Conservation (phyloP, 2,797 vertebrate genomes). For the Morelia viridis region DNA sequence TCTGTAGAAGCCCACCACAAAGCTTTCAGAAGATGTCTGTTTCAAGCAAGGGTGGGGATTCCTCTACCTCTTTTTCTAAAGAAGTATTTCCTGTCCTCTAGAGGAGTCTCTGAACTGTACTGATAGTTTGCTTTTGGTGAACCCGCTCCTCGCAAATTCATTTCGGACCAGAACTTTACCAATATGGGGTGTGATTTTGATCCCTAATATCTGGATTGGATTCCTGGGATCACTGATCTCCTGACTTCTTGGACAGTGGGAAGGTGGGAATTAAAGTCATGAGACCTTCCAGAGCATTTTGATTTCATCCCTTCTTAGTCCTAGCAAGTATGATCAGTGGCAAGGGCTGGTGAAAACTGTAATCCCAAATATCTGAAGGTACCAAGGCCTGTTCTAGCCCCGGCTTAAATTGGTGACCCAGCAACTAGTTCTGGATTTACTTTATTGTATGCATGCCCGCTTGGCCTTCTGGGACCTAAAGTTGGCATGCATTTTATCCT, state of each 20-base stretch:
- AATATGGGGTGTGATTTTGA: not conserved
- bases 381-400: not conserved
- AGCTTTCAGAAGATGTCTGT: not conserved
- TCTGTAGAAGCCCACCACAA: slow-evolving; percentile 3
- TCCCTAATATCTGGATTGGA: not conserved
- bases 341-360: not conserved
- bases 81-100: not conserved
- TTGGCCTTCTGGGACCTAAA: not conserved
- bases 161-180: not conserved
- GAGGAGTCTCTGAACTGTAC: not conserved
- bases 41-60: not conserved
- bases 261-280: not conserved
- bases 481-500: not conserved
- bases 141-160: not conserved
- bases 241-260: not conserved
- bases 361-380: not conserved
- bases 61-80: not conserved
- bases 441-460: not conserved
- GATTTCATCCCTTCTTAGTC: not conserved
- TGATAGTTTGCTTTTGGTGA: not conserved
- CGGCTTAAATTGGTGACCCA: not conserved
- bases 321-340: not conserved
- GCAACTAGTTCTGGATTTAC: not conserved
- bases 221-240: not conserved
- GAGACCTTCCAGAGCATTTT: not conserved